Evolutionary conservation across 2,113 vertebrate genomes (phyloP).

Genomic region (Burhinus bistriatus): DNA sequence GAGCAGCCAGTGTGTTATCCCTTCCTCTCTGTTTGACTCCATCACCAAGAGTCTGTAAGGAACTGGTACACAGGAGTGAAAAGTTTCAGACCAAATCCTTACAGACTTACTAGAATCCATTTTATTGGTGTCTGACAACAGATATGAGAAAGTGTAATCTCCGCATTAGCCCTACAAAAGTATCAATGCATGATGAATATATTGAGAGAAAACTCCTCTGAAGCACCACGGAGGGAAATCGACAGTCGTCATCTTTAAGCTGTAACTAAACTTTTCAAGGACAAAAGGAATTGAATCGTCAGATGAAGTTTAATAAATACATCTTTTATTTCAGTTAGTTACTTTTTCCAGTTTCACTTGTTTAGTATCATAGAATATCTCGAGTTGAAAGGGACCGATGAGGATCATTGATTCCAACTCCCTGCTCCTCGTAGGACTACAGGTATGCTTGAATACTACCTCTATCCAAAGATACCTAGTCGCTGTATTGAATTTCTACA

Average conservation of each 20-base stretch:
- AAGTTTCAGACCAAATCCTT: neutral
- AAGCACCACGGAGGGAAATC: neutral
- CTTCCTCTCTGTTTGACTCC: neutral
- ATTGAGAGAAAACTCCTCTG: neutral
- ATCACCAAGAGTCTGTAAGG: neutral
- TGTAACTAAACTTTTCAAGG: neutral
- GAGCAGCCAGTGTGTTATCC: fast-evolving
- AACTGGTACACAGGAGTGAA: neutral
- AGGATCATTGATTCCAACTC: neutral
- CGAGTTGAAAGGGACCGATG: fast-evolving
- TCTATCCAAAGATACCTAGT: neutral
- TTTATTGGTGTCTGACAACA: neutral
- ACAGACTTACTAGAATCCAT: neutral
- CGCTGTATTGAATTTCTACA: neutral
- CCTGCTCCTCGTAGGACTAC: neutral
- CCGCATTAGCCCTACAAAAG: neutral
- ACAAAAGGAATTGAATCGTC: neutral
- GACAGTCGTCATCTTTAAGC: neutral
- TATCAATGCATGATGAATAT: neutral
- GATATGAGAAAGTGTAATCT: neutral
- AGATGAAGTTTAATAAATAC: neutral
- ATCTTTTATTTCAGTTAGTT: neutral
- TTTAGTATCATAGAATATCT: neutral
- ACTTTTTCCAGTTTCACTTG: neutral
- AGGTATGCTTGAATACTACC: neutral